Percentiles rank a stretch among this genome's conserved stretches.
These are phyloP conservation scores for Abramis brama DNA, from an alignment of 2,113 vertebrate genomes.

Conservation along the genomic window DNA sequence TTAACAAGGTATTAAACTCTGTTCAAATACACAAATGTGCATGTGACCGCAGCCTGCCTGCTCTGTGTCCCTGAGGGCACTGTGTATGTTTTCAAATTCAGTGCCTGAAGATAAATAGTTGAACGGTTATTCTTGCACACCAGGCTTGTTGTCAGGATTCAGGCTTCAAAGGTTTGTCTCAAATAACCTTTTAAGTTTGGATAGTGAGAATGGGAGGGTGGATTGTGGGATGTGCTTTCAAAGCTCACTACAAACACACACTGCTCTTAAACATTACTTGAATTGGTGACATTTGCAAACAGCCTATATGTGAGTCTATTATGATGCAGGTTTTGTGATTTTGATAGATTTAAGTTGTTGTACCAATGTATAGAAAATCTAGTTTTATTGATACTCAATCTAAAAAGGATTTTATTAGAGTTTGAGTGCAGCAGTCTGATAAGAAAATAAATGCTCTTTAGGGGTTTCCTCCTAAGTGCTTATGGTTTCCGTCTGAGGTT, in stretches of 20 bases:
- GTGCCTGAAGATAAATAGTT: constrained; percentile 9
- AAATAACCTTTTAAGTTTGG: neutral
- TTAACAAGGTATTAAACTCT: constrained; percentile 78
- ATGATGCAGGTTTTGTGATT: neutral
- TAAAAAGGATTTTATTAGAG: neutral
- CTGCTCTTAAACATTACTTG: neutral
- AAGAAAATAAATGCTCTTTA: neutral
- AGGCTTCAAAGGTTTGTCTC: neutral
- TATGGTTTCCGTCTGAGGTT: neutral
- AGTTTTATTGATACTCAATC: neutral
- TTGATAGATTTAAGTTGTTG: neutral
- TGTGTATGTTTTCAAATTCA: constrained; percentile 13
- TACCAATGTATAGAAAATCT: neutral
- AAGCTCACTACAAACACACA: neutral
- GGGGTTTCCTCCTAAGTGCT: neutral
- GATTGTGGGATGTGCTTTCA: neutral
- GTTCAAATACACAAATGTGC: constrained; percentile 17
- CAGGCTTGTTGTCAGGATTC: neutral
- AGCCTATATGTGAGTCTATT: neutral
- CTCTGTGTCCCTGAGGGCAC: neutral
- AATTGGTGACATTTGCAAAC: neutral
- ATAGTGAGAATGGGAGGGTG: neutral
- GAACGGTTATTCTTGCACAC: neutral
- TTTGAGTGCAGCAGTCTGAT: neutral
- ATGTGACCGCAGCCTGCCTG: constrained; percentile 9